Evolutionary conservation across 2,797 vertebrate species (phyloP).

Genomic region (Muscicapa striata): DNA sequence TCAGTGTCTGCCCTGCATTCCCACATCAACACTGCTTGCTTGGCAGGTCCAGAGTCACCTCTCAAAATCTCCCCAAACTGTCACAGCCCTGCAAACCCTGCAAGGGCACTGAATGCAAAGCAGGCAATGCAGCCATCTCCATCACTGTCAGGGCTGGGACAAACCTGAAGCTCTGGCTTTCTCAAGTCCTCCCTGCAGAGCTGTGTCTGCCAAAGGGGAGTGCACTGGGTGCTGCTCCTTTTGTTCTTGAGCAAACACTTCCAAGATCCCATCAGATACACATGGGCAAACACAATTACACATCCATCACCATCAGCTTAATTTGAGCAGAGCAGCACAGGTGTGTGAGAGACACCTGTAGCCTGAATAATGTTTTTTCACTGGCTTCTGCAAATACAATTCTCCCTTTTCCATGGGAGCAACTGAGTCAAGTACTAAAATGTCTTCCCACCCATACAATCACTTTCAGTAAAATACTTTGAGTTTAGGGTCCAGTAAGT

Average conservation of each 20-base stretch:
- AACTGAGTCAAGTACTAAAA: background rate
- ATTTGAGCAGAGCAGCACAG: conserved; percentile 20
- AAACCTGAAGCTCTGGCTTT: background rate
- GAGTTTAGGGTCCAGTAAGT: background rate
- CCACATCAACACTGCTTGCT: background rate
- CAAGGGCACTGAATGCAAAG: background rate
- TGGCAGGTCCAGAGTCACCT: background rate
- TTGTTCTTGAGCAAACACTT: conserved; percentile 31
- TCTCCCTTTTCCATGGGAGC: background rate
- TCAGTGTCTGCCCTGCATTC: background rate
- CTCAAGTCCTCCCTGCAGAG: background rate
- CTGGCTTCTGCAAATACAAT: background rate
- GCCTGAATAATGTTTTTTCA: background rate
- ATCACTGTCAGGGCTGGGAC: background rate
- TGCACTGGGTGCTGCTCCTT: conserved; percentile 20
- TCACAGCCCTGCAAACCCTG: background rate
- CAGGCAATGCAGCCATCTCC: background rate
- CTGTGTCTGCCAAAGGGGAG: background rate
- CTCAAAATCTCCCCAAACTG: background rate
- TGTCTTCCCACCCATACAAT: background rate
- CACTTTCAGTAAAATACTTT: background rate
- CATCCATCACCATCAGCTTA: conserved; percentile 34
- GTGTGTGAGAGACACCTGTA: conserved; percentile 26
- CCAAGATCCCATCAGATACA: background rate
- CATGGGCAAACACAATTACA: conserved; percentile 9